Conservation (phyloP, 2,113 vertebrate genomes). For the Hirundichthys speculiger region DNA sequence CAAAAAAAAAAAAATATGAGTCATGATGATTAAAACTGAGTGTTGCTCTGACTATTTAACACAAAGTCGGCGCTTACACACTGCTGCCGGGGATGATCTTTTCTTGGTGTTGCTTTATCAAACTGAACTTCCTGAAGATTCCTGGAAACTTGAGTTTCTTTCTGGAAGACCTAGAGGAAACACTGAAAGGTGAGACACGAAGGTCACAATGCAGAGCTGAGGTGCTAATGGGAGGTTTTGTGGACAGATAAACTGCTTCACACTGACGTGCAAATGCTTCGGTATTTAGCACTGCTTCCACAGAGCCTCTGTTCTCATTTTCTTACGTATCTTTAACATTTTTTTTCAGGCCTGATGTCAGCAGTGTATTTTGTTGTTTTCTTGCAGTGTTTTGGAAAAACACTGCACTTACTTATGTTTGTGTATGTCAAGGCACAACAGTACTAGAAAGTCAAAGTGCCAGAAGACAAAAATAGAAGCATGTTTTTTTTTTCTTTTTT, state of each 20-base stretch:
- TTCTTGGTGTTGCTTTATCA: constrained; percentile 64
- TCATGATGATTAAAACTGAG: background rate
- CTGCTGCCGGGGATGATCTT: constrained; percentile 70
- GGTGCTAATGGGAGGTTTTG: constrained; percentile 47
- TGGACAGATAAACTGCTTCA: constrained; percentile 17
- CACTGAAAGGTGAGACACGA: constrained; percentile 44
- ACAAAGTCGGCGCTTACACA: constrained; percentile 66
- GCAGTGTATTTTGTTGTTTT: background rate
- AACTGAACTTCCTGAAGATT: constrained; percentile 70
- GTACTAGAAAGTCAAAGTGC: background rate
- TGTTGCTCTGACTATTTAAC: fast-evolving
- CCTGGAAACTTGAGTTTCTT: constrained; percentile 68
- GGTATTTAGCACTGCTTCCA: constrained; percentile 40
- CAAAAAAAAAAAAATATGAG: constrained; percentile 1
- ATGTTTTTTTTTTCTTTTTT: background rate
- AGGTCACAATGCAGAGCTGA: constrained; percentile 2
- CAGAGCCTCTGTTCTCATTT: no score
- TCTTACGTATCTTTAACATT: background rate
- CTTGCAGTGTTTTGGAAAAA: background rate
- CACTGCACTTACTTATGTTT: background rate
- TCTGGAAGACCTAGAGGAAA: constrained; percentile 35
- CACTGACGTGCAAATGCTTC: constrained; percentile 8
- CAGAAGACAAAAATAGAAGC: constrained; percentile 5
- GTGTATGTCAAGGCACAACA: constrained; percentile 2
- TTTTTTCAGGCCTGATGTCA: background rate